Base-by-base conservation (phyloP, 2,113 vertebrate species). In the Mobula hypostoma region DNA sequence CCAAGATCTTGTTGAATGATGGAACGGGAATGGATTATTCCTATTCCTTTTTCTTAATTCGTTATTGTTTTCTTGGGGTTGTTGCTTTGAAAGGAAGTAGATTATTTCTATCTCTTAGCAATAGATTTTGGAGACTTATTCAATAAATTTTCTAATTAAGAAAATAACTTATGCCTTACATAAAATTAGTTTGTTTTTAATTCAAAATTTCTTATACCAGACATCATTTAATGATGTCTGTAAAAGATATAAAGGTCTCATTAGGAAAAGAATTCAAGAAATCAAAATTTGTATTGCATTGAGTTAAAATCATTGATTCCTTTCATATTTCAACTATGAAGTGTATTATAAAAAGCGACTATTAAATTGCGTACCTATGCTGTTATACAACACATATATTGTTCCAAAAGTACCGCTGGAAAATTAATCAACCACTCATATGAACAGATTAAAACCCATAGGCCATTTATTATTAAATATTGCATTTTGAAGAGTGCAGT, bases 111-210 rank as follows among this genome's bases (percentile, higher is more conserved):
- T 88, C 56, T 88, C 83, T 88, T 88, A 63, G 58, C 83, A 88
- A 88, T 58, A 63, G 83, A 88, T 88, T 88, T 56, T n/a, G 83
- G 83, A 88, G 83, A 88, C 61, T 56, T 88, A n/a, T 63, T 88
- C 58, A 88, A 88, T 56, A 88, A 24, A 88, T 88, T 88, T 88
- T 88, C 83, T 88, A 63, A 63, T 63, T 58, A 63, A 56, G 58
- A 88, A 88, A 61, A 61, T 88, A 88, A 63, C 27, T 63, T 85
- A 40, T 36, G 8, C 29, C 58, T 88, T n/a, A 6, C 83, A 63
- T 56, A 27, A 87, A 87, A 87, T 87, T 58, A 29, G 58, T 88
- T 88, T 15, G 12, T 63, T 88, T 29, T 1, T 88, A 61, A 88
- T 88, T 88, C 58, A 70, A 63, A 88, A 24, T 63, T 88, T n/a